Percentiles rank a stretch among this genome's conserved stretches.
Evolutionary conservation across 2,113 vertebrate species (phyloP).

Genomic region (Anoplopoma fimbria): DNA sequence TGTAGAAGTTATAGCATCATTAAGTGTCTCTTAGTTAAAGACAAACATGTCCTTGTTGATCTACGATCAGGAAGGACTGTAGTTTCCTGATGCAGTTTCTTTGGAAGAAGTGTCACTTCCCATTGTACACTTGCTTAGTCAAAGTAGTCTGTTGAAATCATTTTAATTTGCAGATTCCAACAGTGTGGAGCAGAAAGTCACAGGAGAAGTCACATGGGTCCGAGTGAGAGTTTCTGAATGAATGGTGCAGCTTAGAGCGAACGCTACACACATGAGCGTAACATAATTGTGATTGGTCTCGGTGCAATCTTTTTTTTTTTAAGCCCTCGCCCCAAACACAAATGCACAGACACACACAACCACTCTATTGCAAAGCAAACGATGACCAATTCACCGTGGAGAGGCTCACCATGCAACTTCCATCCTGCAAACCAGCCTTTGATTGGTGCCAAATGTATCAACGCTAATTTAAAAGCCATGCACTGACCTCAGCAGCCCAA

Average conservation of each 20-base stretch:
- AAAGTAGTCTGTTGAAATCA: conserved; percentile 16
- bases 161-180: conserved; percentile 10
- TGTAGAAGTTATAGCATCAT: background rate
- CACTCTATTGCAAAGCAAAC: background rate
- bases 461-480: background rate
- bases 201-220: background rate
- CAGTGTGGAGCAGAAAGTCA: background rate
- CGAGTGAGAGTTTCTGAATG: conserved; percentile 1
- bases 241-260: background rate
- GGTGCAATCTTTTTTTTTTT: background rate
- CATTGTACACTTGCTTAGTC: conserved; percentile 8
- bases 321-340: too few relatives aligned
- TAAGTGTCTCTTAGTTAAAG: conserved; percentile 8
- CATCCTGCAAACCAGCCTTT: background rate
- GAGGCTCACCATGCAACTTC: background rate
- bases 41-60: conserved; percentile 37
- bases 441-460: background rate
- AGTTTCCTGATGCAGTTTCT: conserved; percentile 40
- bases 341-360: background rate
- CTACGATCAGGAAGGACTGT: conserved; percentile 5
- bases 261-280: background rate
- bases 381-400: background rate
- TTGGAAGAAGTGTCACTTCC: conserved; percentile 22
- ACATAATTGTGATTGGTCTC: background rate
- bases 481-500: background rate